Evolutionary conservation across 2,113 vertebrate genomes (phyloP).

Genomic region (Anas platyrhynchos): DNA sequence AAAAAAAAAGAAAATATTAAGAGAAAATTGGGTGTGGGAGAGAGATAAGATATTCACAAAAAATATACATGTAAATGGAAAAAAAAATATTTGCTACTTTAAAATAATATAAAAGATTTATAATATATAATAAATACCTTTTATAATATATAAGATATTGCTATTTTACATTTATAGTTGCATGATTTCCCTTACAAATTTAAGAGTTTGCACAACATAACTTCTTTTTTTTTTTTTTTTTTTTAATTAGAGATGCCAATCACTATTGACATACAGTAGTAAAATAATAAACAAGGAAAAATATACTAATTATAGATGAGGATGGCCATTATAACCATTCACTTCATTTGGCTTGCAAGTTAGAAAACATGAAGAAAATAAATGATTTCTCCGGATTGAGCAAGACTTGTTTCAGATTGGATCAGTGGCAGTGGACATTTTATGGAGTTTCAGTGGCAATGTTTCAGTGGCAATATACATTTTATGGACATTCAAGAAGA

Average conservation of each 20-base stretch:
- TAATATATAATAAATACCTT: no score
- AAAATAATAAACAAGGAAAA: background rate
- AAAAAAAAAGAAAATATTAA: background rate
- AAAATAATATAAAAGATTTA: no score
- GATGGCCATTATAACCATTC: background rate
- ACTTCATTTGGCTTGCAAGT: background rate
- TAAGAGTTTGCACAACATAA: background rate
- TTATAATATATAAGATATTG: background rate
- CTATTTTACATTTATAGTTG: background rate
- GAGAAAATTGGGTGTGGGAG: background rate
- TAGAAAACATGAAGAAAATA: background rate
- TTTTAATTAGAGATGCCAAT: background rate
- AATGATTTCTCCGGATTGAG: background rate
- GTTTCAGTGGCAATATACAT: background rate
- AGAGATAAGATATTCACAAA: rapidly evolving
- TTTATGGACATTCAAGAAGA: background rate
- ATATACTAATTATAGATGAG: background rate
- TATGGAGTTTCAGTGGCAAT: background rate
- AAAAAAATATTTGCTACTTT: background rate
- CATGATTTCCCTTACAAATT: background rate
- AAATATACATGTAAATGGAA: background rate
- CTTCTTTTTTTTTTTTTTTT: background rate
- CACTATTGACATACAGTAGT: background rate
- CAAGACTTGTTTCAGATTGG: background rate
- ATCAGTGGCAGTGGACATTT: background rate